Evolutionary conservation across 2,797 vertebrate species (phyloP), one percentile per base, ranked within the genome.

Genomic region (Phalloptychus januarius): DNA sequence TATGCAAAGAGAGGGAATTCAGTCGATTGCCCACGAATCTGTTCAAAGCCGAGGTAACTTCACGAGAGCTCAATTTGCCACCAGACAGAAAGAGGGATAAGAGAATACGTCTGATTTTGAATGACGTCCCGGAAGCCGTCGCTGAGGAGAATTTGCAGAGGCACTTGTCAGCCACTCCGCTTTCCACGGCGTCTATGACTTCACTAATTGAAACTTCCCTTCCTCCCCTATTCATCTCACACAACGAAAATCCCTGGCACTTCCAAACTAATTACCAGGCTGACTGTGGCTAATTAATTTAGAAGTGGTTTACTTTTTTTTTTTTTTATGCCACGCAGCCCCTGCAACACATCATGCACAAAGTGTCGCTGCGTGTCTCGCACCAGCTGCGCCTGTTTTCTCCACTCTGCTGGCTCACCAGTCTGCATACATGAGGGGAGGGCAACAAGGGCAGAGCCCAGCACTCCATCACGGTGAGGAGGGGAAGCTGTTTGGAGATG

Each of bases 401-500:
- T 85, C 86, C 83, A 25, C 85, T 80, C 82, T 75, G 86, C 85
- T 82, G 81, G 81, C 87, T 90, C 87, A 71, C 87, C 76, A 83
- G 83, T 84, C 85, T 84, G 83, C 80, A 44, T 78, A 91, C 94
- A 92, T 88, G 82, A 75, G 93, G 93, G 94, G 94, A 95, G 95
- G 93, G 92, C 76, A 3, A 25, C 16, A 86, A 93, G 94, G 92
- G 94, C 93, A 82, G 74, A 61, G 81, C 76, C 74, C 36, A n/a
- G 46, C 88, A 82, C 89, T 90, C 84, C 78, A 92, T 92, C 86
- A 87, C 13, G 70, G 80, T 76, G 61, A 77, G 81, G 82, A 72
- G 88, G 84, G 83, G 72, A 52, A 80, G 77, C 79, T 83, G 88
- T 81, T 25, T 70, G 82, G 87, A 89, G 85, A 78, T 83, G 89